phyloP scores from a whole-genome alignment of 2,113 vertebrate genomes.

The Plecotus auritus region DNA sequence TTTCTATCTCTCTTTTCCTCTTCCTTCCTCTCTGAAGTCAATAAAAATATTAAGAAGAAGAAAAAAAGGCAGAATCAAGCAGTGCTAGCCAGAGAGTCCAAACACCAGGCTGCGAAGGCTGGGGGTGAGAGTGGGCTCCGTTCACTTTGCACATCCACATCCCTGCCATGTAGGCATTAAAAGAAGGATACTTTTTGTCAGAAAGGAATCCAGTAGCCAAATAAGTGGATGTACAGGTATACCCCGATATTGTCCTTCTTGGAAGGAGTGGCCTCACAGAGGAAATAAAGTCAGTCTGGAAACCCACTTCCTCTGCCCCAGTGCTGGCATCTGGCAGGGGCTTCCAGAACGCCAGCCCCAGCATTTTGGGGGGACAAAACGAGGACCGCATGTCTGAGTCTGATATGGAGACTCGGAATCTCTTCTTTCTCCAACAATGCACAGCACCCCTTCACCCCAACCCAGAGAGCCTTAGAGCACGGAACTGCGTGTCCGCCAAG shows the following conservation, averaged over 20 bases:
- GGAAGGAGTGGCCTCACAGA: neutral
- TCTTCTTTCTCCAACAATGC: neutral
- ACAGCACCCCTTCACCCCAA: too few species aligned
- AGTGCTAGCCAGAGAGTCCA: neutral
- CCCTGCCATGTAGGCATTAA: neutral
- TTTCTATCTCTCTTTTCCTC: neutral
- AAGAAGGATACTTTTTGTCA: neutral
- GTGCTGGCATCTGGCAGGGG: neutral
- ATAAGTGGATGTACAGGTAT: neutral
- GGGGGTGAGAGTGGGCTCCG: neutral
- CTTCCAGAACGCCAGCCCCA: neutral
- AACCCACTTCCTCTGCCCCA: neutral
- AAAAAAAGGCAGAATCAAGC: neutral
- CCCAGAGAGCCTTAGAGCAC: neutral
- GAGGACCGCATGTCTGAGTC: neutral
- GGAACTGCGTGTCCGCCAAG: neutral
- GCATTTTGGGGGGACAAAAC: neutral
- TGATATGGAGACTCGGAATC: neutral
- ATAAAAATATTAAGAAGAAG: too few species aligned
- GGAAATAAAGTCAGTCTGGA: neutral
- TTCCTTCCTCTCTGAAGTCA: neutral
- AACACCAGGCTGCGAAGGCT: too few species aligned
- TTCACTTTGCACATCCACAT: neutral
- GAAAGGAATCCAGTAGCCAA: neutral
- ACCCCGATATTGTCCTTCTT: neutral